Percentiles rank a stretch among this genome's conserved stretches.
Evolutionary conservation across 2,888 invertebrate genomes (phyloP).

Genomic region (Pomacea canaliculata): DNA sequence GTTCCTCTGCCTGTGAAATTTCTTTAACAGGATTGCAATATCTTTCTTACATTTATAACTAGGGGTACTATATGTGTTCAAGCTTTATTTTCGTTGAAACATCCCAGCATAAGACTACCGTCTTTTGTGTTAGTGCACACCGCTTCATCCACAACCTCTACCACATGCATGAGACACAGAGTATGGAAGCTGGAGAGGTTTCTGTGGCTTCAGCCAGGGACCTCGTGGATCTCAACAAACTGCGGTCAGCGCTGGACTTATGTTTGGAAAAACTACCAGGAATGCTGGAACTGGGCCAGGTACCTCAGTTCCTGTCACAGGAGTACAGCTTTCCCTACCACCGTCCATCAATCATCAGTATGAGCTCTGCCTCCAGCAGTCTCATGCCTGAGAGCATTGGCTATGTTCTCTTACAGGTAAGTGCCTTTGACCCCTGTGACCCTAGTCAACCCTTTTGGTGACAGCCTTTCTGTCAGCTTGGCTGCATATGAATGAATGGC

Average conservation of each 20-base stretch:
- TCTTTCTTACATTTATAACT: conserved; percentile 3
- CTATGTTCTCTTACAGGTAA: conserved; percentile 65
- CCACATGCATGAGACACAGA: conserved; percentile 63
- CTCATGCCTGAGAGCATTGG: conserved; percentile 66
- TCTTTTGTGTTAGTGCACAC: conserved; percentile 44
- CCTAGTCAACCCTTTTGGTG: background rate
- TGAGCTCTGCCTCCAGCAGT: conserved; percentile 55
- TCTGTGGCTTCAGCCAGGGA: conserved; percentile 21
- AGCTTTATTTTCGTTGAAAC: too few relatives aligned
- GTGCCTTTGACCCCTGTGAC: background rate
- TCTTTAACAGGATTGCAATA: background rate
- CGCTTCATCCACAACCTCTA: conserved; percentile 58
- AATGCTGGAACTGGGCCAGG: conserved; percentile 60
- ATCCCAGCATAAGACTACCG: too few relatives aligned
- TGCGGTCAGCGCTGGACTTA: conserved; percentile 64
- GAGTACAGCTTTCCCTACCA: conserved; percentile 66
- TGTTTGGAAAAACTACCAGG: conserved; percentile 63
- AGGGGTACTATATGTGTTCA: too few relatives aligned
- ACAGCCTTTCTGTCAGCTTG: background rate
- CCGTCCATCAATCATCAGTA: conserved; percentile 61
- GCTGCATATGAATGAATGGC: background rate
- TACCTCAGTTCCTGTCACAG: conserved; percentile 36
- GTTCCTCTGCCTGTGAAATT: too few relatives aligned
- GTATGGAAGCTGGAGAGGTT: conserved; percentile 59
- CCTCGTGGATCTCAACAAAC: conserved; percentile 44